A percentile compares a stretch with the other conserved stretches of the same genome.
Evolutionary conservation across 2,888 invertebrate genomes (phyloP).

Genomic region (Chaitophorus viminalis): DNA sequence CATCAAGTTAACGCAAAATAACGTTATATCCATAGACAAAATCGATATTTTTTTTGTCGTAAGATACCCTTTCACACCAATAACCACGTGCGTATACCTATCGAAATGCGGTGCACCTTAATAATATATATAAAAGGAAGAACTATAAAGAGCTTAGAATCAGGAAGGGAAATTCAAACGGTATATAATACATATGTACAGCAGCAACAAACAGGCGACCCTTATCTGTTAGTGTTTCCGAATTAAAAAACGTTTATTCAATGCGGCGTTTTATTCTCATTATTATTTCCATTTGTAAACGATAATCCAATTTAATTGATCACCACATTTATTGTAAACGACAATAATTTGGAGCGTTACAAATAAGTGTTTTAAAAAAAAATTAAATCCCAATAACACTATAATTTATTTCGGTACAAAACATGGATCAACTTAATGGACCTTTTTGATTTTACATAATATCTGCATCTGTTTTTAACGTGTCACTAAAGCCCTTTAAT

Average conservation of each 20-base stretch:
- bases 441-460: background rate
- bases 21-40: background rate
- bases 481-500: background rate
- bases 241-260: background rate
- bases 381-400: background rate
- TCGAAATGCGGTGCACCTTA: background rate
- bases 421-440: background rate
- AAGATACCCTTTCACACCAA: background rate
- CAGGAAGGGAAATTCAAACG: conserved; percentile 4
- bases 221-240: background rate
- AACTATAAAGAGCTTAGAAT: background rate
- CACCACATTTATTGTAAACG: background rate
- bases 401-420: background rate
- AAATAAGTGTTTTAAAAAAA: too few species aligned
- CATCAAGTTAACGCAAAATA: background rate
- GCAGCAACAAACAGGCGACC: background rate
- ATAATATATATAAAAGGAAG: background rate
- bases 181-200: too few species aligned
- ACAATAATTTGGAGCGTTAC: background rate
- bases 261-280: background rate
- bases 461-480: background rate
- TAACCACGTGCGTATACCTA: background rate
- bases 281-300: background rate
- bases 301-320: background rate
- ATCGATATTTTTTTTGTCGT: conserved; percentile 7